A percentile compares a stretch with the other conserved stretches of the same genome.
phyloP scores from a whole-genome alignment of 2,113 vertebrate genomes.

The Arothron firmamentum region DNA sequence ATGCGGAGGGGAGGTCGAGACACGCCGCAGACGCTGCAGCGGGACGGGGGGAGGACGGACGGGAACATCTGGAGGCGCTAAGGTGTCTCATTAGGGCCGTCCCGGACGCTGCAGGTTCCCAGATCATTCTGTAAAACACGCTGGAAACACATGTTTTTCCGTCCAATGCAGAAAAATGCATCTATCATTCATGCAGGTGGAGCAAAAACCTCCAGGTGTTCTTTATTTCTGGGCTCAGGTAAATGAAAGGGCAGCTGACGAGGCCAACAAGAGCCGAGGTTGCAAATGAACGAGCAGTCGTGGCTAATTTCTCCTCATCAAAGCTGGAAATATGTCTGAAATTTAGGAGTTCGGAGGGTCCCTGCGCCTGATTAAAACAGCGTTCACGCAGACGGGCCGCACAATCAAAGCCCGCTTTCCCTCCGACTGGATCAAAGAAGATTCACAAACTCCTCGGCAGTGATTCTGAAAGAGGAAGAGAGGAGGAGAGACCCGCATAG shows the following conservation, averaged over 20 bases:
- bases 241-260: neutral
- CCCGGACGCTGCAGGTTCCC: neutral
- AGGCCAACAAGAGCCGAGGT: neutral
- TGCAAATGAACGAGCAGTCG: constrained; percentile 5
- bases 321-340: constrained; percentile 39
- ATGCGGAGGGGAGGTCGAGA: constrained; percentile 31
- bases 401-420: neutral
- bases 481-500: neutral
- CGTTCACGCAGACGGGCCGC: no score
- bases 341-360: constrained; percentile 28
- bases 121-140: no score
- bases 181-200: no score
- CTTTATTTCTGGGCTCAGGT: no score
- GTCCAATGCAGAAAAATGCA: no score
- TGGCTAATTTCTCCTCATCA: constrained; percentile 18
- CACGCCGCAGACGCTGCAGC: constrained; percentile 29
- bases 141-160: no score
- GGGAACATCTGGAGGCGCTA: neutral
- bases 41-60: neutral
- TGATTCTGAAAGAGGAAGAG: constrained; percentile 16
- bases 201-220: no score
- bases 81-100: constrained; percentile 22
- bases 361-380: constrained; percentile 3
- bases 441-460: neutral
- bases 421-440: constrained; percentile 24